Conservation (phyloP, 2,888 invertebrate species). For the Agapetus fuscipes region DNA sequence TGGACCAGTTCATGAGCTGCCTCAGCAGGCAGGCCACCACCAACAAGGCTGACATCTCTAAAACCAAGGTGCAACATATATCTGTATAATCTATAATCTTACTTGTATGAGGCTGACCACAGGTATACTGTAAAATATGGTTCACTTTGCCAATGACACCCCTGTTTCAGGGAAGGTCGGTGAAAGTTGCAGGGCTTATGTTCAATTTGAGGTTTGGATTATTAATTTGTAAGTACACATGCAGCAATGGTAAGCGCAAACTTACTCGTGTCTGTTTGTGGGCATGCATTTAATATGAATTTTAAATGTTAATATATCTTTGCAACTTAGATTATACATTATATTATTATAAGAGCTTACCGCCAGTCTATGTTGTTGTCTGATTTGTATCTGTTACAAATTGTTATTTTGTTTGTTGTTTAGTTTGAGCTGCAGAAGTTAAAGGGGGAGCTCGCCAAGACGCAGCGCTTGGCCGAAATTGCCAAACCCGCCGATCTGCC, state of each 20-base stretch:
- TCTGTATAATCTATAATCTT: no score
- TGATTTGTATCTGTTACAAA: no score
- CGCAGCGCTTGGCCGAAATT: conserved; percentile 64
- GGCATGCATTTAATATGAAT: no score
- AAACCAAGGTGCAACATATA: conserved; percentile 32
- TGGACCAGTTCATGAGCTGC: conserved; percentile 77
- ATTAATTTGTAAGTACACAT: no score
- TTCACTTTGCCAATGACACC: no score
- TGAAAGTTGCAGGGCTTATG: no score
- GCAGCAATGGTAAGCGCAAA: no score
- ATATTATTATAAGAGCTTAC: not conserved
- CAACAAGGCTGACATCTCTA: conserved; percentile 56
- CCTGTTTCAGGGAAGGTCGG: no score
- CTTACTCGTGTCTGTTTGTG: no score
- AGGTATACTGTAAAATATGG: conserved; percentile 1
- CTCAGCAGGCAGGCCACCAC: conserved; percentile 48
- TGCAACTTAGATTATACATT: no score
- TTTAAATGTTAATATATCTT: no score
- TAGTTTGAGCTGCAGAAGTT: conserved; percentile 58
- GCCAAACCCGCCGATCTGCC: conserved; percentile 59
- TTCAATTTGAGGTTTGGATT: no score
- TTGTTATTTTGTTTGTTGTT: conserved; percentile 15
- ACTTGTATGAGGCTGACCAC: not conserved
- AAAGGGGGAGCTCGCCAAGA: conserved; percentile 55
- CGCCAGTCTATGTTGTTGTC: not conserved